Conservation (phyloP, 2,888 invertebrate genomes). For the Lasioglossum zephyrum region DNA sequence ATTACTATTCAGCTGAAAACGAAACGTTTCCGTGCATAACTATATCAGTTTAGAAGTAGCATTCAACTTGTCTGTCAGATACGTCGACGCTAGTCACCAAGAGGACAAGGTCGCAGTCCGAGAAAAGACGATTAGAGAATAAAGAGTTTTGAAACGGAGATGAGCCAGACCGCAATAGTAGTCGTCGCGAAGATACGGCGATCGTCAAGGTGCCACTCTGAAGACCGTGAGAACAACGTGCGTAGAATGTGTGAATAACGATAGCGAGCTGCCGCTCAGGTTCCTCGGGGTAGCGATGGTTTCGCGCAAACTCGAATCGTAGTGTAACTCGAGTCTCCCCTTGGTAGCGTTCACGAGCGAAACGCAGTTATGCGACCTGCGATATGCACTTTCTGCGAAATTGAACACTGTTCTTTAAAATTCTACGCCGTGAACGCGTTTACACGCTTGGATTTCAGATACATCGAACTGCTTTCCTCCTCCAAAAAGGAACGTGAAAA, state of each 20-base stretch:
- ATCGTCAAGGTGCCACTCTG: constrained; percentile 36
- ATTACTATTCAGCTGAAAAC: background rate
- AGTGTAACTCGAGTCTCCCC: constrained; percentile 54
- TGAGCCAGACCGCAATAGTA: constrained; percentile 28
- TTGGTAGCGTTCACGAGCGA: background rate
- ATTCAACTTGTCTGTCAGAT: background rate
- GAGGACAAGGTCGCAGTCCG: background rate
- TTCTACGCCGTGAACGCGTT: constrained; percentile 10
- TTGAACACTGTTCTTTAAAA: constrained; percentile 27
- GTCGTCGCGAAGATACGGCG: constrained; percentile 22
- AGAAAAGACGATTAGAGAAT: background rate
- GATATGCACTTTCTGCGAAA: constrained; percentile 27
- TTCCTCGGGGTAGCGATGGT: constrained; percentile 36
- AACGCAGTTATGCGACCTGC: constrained; percentile 18
- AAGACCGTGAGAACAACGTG: constrained; percentile 57
- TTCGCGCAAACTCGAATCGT: constrained; percentile 37
- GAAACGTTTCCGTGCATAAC: background rate
- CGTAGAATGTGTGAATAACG: constrained; percentile 57
- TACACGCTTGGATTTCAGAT: background rate
- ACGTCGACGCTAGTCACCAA: background rate
- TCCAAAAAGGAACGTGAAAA: background rate
- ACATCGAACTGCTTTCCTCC: background rate
- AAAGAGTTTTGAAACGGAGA: background rate
- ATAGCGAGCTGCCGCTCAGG: constrained; percentile 49
- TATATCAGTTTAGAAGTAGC: background rate